Percentiles rank a stretch among this genome's conserved stretches.
phyloP scores from a whole-genome alignment of 2,888 invertebrate genomes.

The Oligia latruncula region DNA sequence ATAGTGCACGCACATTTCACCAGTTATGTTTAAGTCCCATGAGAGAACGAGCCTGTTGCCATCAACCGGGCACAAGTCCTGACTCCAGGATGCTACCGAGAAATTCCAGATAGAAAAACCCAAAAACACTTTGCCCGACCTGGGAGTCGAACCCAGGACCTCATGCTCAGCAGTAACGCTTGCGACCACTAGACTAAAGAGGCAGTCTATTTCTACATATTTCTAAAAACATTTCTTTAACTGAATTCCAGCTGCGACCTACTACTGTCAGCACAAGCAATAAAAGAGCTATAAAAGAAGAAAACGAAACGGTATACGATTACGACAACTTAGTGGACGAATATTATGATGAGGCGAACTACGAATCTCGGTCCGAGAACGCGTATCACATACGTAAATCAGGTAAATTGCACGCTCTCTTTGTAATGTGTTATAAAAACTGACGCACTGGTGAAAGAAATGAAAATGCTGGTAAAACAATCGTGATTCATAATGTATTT shows the following conservation, averaged over 20 bases:
- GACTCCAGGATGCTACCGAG: too few relatives aligned
- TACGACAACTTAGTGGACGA: slow-evolving; percentile 80
- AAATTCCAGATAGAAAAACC: too few relatives aligned
- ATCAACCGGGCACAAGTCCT: too few relatives aligned
- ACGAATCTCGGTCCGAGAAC: slow-evolving; percentile 74
- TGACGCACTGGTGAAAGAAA: slow-evolving; percentile 7
- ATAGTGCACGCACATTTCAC: too few relatives aligned
- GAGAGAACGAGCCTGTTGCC: too few relatives aligned
- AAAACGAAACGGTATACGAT: slow-evolving; percentile 48
- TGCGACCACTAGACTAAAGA: background rate
- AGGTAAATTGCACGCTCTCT: slow-evolving; percentile 60
- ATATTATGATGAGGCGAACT: slow-evolving; percentile 82
- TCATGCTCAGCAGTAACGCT: background rate
- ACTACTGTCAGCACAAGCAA: slow-evolving; percentile 9
- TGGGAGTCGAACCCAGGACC: too few relatives aligned
- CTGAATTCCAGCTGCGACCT: slow-evolving; percentile 36
- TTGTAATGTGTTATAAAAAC: slow-evolving; percentile 17
- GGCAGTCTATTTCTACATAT: background rate
- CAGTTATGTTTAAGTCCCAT: too few relatives aligned
- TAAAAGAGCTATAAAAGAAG: slow-evolving; percentile 29
- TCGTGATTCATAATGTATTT: slow-evolving; percentile 6
- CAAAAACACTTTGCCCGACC: too few relatives aligned
- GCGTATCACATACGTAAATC: slow-evolving; percentile 75
- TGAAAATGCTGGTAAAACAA: slow-evolving; percentile 1
- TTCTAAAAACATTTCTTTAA: background rate